These are phyloP conservation scores for Liasis olivaceus DNA, from an alignment of 2,797 vertebrate species.

Conservation along the genomic window DNA sequence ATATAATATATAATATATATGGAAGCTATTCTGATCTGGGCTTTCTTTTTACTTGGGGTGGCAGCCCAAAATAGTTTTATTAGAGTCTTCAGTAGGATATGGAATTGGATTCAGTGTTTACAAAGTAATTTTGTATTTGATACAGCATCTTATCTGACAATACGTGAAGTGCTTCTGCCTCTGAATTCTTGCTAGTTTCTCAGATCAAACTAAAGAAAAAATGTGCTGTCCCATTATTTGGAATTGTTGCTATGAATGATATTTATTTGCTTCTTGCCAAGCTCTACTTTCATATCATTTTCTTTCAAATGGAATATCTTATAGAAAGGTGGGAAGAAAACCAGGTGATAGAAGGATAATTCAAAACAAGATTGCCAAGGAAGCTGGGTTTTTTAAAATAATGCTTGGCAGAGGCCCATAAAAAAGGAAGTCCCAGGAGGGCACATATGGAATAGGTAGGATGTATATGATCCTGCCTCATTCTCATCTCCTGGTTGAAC, in stretches of 20 bases:
- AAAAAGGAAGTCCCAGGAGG: not conserved
- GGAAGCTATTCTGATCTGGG: not conserved
- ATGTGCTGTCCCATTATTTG: rapidly evolving
- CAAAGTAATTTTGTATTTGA: not conserved
- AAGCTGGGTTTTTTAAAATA: constrained; percentile 3
- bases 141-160: not conserved
- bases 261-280: not conserved
- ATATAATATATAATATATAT: not conserved
- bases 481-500: constrained; percentile 13
- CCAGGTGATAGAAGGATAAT: constrained; percentile 19
- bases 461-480: not conserved
- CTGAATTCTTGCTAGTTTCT: not conserved
- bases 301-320: not conserved
- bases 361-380: not conserved
- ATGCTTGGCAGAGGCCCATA: constrained; percentile 1
- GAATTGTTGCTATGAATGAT: not conserved
- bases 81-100: not conserved
- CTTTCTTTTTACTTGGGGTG: not conserved
- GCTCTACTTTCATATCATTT: not conserved
- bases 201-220: not conserved
- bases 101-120: not conserved
- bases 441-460: constrained; percentile 13
- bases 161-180: not conserved
- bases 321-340: constrained; percentile 26
- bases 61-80: not conserved